Base-by-base conservation (phyloP, 2,888 invertebrate species). In the Mythimna albipuncta region DNA sequence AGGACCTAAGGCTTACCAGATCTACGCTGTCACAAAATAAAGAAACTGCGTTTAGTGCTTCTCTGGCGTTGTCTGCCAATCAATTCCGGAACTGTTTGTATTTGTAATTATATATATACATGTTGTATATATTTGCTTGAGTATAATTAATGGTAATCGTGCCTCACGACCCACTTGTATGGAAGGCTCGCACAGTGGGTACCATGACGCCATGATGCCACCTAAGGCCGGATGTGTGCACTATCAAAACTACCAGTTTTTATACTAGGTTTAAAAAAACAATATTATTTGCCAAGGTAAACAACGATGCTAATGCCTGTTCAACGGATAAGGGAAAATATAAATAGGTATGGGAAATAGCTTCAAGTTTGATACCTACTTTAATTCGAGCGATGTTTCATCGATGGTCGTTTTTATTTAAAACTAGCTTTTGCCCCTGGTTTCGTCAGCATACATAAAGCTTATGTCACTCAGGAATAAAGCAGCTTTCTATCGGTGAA, bases 91-190 rank as follows among this genome's bases (percentile, higher is more conserved):
- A 54, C 35, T 61, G 16, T 54, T 63, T 32, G 19, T 10, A 19
- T 32, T n/a, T n/a, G 16, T 57, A 79, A 26, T 38, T 52, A 52
- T 54, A 77, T 9, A n/a, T 59, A 7, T 19, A 38, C 11, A 65
- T n/a, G n/a, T 26, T 26, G 26, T 35, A 16, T 64, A 64, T 16
- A 26, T 55, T 54, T 63, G 61, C 50, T 6, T 38, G 57, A 26
- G 16, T 73, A 66, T 85, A 82, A 79, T 86, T 82, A 84, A 79
- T 74, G 41, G 64, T 79, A 64, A 69, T 85, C 85, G 85, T 85
- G 85, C 73, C 70, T 79, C 85, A 85, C 86, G 85, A 83, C 44
- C 61, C 63, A 66, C 57, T 21, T 13, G 32, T 69, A 47, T 55
- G n/a, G 61, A 47, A 50, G n/a, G 61, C 47, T 72, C 64, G 35